A percentile compares a stretch with the other conserved stretches of the same genome.
These are phyloP conservation scores for Gymnarchus niloticus DNA, from an alignment of 2,113 vertebrate genomes.

Conservation along the genomic window DNA sequence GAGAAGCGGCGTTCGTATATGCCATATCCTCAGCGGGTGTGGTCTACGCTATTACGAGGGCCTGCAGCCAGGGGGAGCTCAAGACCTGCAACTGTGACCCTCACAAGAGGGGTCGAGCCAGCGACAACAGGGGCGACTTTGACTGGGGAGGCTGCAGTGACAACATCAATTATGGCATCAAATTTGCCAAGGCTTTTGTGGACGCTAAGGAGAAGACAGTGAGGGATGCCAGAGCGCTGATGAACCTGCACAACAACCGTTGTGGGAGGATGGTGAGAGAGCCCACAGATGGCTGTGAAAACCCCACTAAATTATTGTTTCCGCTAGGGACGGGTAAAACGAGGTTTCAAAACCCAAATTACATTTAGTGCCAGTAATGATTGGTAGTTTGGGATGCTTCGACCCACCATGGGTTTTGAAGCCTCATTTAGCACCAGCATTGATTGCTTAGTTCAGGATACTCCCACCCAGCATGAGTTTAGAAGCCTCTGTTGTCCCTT, in stretches of 20 bases:
- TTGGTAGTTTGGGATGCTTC: no score
- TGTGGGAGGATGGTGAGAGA: conserved; percentile 86
- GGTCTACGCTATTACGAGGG: conserved; percentile 88
- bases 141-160: conserved; percentile 98
- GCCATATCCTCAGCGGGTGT: conserved; percentile 95
- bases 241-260: conserved; percentile 98
- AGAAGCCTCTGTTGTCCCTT: no score
- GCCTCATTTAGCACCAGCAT: no score
- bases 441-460: no score
- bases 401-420: no score
- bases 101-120: conserved; percentile 76
- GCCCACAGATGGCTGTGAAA: not conserved
- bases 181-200: conserved; percentile 90
- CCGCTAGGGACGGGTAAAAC: no score
- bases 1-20: conserved; percentile 92
- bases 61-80: conserved; percentile 92
- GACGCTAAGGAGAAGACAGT: conserved; percentile 92
- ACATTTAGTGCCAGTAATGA: no score
- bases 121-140: conserved; percentile 82
- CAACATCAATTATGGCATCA: conserved; percentile 92
- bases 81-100: conserved; percentile 89
- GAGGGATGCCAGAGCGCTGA: conserved; percentile 89
- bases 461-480: no score
- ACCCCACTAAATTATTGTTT: not conserved
- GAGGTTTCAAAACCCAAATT: no score